Evolutionary conservation across 2,888 invertebrate species (phyloP).

Genomic region (Drosophila nr. perissopoda): DNA sequence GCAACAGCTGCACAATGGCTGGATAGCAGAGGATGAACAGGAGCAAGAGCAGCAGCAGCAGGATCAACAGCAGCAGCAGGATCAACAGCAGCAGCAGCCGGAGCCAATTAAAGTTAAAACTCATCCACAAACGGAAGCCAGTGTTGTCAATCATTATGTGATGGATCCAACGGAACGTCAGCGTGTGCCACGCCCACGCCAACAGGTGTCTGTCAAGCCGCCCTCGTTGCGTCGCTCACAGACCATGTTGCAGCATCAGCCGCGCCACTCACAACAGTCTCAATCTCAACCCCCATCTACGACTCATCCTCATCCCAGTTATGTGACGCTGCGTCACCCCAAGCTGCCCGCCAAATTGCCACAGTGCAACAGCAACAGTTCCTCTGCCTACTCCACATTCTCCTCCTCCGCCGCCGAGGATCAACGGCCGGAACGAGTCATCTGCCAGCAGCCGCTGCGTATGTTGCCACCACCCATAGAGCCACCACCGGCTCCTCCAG

Average conservation of each 20-base stretch:
- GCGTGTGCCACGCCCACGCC: slow-evolving; percentile 79
- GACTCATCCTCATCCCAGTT: slow-evolving; percentile 49
- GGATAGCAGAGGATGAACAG: slow-evolving; percentile 84
- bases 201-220: slow-evolving; percentile 80
- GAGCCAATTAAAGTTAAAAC: background rate
- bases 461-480: slow-evolving; percentile 70
- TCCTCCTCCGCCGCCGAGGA: slow-evolving; percentile 51
- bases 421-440: slow-evolving; percentile 59
- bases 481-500: slow-evolving; percentile 66
- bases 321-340: slow-evolving; percentile 55
- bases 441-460: slow-evolving; percentile 77
- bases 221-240: slow-evolving; percentile 83
- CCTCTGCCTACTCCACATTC: slow-evolving; percentile 70
- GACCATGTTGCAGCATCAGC: slow-evolving; percentile 74
- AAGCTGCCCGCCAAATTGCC: slow-evolving; percentile 41
- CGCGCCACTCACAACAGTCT: slow-evolving; percentile 3
- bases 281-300: background rate
- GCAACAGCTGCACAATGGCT: slow-evolving; percentile 86
- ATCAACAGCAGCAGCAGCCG: background rate
- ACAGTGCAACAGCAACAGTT: slow-evolving; percentile 36
- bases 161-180: slow-evolving; percentile 78
- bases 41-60: slow-evolving; percentile 32
- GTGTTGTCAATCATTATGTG: slow-evolving; percentile 77
- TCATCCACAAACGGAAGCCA: background rate
- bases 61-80: slow-evolving; percentile 27